Evolutionary conservation across 2,797 vertebrate species (phyloP), one percentile per base, ranked within the genome.

Genomic region (Chaunax sp.): DNA sequence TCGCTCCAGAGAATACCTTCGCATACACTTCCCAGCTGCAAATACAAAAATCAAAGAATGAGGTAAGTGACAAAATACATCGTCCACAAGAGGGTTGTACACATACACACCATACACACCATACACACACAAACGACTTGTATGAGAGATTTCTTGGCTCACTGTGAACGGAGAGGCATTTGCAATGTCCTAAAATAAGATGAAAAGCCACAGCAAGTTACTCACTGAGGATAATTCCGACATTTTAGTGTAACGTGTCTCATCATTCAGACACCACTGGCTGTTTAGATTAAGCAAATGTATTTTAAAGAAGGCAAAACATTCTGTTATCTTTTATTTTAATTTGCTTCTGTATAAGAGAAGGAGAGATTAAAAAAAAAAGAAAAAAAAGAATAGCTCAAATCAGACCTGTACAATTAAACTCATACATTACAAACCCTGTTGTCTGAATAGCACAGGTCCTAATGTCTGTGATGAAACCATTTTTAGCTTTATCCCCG

Each of bases 1-100:
- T 45, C 92, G 93, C 81, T 97, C 96, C 74, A 93, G 95, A 85
- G 94, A 96, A 77, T 92, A 93, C 61, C 90, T 97, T 46, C 93
- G 93, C 67, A 82, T 70, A 83, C 93, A 87, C 80, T 87, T 92
- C 78, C 72, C 89, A 1, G 33, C 77, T 58, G 57, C 80, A 50
- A 72, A 83, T 26, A 53, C 64, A 11, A 72, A 45, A 77, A 18
- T 40, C 53, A 59, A 40, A 69, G 37, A 58, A 64, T 78, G 66
- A 88, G 73, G 88, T 90, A 82, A 78, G 88, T 67, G 82, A 54
- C 52, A 66, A 73, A 70, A 41, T 5, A 54, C 38, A 56, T 22
- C 23, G 10, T 1, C 8, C 44, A 49, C 7, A 3, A 54, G 51
- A n/a, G n/a, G n/a, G n/a, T n/a, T n/a, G n/a, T n/a, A 11, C 12